A percentile compares a stretch with the other conserved stretches of the same genome.
Evolutionary conservation across 2,113 vertebrate species (phyloP).

Genomic region (Accipiter cooperii): DNA sequence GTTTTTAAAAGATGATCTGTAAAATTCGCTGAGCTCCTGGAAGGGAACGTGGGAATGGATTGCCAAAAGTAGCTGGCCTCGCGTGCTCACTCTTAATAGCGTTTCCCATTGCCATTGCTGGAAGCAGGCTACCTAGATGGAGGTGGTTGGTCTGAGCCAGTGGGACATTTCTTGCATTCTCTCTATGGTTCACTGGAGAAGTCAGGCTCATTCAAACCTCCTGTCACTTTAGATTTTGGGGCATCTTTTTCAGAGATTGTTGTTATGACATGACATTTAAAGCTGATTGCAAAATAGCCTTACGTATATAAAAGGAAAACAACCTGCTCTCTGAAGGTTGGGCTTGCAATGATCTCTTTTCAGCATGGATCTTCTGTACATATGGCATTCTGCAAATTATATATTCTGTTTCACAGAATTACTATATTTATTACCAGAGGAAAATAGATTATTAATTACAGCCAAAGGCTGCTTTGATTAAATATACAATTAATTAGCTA

Average conservation of each 20-base stretch:
- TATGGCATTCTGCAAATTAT: conserved; percentile 53
- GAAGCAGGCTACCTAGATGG: neutral
- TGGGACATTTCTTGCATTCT: neutral
- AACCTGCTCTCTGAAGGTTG: neutral
- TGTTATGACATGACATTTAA: conserved; percentile 56
- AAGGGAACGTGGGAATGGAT: neutral
- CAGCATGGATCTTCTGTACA: conserved; percentile 4
- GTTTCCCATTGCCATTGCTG: neutral
- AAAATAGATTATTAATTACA: conserved; percentile 79
- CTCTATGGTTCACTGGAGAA: neutral
- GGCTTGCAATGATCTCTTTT: conserved; percentile 15
- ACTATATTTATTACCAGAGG: conserved; percentile 70
- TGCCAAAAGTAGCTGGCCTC: neutral
- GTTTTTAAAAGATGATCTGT: neutral
- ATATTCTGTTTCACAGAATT: conserved; percentile 69
- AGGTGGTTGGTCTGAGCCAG: neutral
- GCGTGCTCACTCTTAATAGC: neutral
- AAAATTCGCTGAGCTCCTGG: neutral
- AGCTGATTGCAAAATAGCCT: conserved; percentile 18
- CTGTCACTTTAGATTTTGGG: neutral
- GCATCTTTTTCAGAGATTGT: conserved; percentile 35
- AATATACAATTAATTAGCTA: conserved; percentile 80
- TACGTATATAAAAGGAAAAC: conserved; percentile 40
- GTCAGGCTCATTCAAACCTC: neutral
- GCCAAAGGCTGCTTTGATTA: conserved; percentile 77